These are phyloP conservation scores for Tinamus major DNA, from an alignment of 2,797 vertebrate genomes.

Conservation along the genomic window DNA sequence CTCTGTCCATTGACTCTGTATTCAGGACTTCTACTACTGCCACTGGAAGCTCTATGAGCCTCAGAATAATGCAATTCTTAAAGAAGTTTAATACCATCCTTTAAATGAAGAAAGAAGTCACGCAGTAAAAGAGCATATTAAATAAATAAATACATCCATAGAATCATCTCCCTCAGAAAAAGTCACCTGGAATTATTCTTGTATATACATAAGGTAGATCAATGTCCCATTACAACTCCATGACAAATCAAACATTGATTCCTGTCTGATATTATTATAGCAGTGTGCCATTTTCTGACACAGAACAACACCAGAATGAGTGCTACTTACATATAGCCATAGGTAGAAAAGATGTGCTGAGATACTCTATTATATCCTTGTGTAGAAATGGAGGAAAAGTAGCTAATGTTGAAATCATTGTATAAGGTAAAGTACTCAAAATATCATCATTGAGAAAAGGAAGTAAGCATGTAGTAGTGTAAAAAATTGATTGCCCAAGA, in stretches of 20 bases:
- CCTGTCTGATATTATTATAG: not conserved
- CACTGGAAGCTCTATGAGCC: not conserved
- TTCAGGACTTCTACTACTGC: not conserved
- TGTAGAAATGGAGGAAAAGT: constrained; percentile 99
- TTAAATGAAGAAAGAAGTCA: not conserved
- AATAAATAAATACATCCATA: not conserved
- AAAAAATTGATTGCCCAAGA: constrained; percentile 99
- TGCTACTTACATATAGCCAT: constrained; percentile 98
- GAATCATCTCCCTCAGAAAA: not conserved
- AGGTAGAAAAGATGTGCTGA: constrained; percentile 98
- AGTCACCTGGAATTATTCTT: not conserved
- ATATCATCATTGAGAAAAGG: constrained; percentile 99
- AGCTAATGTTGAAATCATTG: constrained; percentile 99
- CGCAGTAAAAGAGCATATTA: not conserved
- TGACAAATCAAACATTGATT: not conserved
- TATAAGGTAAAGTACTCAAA: constrained; percentile 99
- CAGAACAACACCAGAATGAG: constrained; percentile 2
- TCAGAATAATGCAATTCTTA: not conserved
- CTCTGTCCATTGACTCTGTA: not conserved
- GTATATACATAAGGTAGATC: not conserved
- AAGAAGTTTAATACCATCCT: not conserved
- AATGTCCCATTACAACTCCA: not conserved
- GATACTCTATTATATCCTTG: constrained; percentile 99
- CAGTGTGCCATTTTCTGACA: not conserved
- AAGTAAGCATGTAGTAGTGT: constrained; percentile 98